phyloP scores from a whole-genome alignment of 2,113 vertebrate genomes.

The Tachuris rubrigastra region DNA sequence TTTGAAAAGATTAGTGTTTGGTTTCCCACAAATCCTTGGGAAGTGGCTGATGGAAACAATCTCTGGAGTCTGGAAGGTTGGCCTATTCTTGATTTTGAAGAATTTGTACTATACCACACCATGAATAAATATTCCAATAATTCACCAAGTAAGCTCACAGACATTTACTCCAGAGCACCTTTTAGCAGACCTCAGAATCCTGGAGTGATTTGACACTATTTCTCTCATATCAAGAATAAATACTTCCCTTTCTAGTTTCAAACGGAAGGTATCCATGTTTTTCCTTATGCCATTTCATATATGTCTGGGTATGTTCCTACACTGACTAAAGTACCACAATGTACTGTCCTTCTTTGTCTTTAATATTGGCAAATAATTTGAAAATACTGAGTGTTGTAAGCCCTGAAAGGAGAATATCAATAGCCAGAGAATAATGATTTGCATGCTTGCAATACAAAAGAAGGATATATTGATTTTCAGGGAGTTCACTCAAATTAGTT shows the following conservation, averaged over 20 bases:
- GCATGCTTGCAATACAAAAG: conserved; percentile 21
- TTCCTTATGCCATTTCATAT: neutral
- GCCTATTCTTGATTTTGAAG: neutral
- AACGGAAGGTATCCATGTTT: neutral
- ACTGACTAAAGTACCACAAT: neutral
- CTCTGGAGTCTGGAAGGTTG: neutral
- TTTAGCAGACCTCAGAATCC: neutral
- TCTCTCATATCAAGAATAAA: neutral
- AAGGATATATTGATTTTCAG: neutral
- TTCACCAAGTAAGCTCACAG: neutral
- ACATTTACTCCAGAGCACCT: neutral
- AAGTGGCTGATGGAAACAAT: neutral
- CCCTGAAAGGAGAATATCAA: neutral
- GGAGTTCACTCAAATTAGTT: conserved; percentile 7
- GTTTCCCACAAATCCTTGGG: neutral
- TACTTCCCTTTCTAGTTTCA: neutral
- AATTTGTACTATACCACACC: neutral
- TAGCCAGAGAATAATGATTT: neutral
- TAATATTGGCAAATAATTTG: conserved; percentile 22
- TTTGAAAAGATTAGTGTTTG: neutral
- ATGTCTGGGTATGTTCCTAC: neutral
- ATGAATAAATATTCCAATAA: neutral
- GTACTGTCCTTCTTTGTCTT: neutral
- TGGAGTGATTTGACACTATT: neutral
- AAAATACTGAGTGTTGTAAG: conserved; percentile 23